These are phyloP conservation scores for Myrmophylax atrothorax DNA, from an alignment of 2,113 vertebrate species.

Conservation along the genomic window DNA sequence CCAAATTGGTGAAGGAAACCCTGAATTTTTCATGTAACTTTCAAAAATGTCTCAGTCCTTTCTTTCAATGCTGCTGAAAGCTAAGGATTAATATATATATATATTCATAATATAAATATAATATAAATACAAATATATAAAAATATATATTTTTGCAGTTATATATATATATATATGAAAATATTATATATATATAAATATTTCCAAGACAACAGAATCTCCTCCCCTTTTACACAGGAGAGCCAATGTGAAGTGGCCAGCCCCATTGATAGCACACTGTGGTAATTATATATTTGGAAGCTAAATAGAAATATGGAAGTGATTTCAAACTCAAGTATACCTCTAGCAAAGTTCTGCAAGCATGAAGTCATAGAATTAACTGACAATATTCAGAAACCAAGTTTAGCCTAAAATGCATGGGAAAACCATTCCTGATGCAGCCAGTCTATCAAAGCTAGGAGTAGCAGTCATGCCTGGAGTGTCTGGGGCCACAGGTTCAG, in stretches of 20 bases:
- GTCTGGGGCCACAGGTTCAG: not conserved
- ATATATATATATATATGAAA: not conserved
- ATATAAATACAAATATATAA: no score
- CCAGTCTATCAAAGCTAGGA: not conserved
- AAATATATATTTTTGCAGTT: not conserved
- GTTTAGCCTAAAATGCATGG: not conserved
- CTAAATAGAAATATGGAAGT: not conserved
- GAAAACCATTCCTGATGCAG: not conserved
- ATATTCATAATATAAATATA: no score
- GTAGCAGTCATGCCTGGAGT: not conserved
- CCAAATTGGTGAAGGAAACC: not conserved
- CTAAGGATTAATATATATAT: not conserved
- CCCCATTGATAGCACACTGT: no score
- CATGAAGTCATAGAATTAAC: not conserved
- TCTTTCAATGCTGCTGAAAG: not conserved
- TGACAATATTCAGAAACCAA: not conserved
- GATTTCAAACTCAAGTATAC: not conserved
- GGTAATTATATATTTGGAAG: not conserved
- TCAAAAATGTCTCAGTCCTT: not conserved
- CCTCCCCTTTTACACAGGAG: not conserved
- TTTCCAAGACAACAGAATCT: not conserved
- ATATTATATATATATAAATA: no score
- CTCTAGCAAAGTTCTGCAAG: not conserved
- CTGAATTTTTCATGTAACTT: not conserved
- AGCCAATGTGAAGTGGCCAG: not conserved